These are phyloP conservation scores for Orius insidiosus DNA, from an alignment of 1,140 invertebrate genomes.

Conservation along the genomic window DNA sequence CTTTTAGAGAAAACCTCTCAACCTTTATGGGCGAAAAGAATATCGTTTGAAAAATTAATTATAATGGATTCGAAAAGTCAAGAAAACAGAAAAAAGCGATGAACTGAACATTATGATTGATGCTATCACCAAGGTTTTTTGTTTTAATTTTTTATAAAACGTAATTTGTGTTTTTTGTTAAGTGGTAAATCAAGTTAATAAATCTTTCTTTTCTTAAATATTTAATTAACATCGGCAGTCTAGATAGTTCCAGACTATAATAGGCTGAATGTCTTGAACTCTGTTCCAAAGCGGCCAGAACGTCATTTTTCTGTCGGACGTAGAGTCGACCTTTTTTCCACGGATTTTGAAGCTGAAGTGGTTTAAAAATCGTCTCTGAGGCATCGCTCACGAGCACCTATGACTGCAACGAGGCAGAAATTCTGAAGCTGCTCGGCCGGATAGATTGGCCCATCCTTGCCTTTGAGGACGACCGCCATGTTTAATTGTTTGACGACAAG, in stretches of 20 bases:
- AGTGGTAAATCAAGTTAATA: too few relatives aligned
- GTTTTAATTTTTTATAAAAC: too few relatives aligned
- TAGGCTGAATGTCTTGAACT: constrained; percentile 21
- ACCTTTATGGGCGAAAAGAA: too few relatives aligned
- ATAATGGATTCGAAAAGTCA: too few relatives aligned
- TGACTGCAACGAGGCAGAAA: constrained; percentile 86
- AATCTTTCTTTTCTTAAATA: too few relatives aligned
- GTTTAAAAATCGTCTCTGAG: constrained; percentile 83
- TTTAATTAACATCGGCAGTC: too few relatives aligned
- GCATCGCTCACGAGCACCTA: constrained; percentile 78
- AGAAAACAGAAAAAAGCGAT: too few relatives aligned
- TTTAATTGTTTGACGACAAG: constrained; percentile 86
- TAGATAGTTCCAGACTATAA: constrained; percentile 11
- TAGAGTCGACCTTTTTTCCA: constrained; percentile 87
- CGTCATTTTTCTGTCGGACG: constrained; percentile 73
- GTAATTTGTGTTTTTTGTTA: too few relatives aligned
- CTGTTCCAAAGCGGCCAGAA: constrained; percentile 70
- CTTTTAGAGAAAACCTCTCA: too few relatives aligned
- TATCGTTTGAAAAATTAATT: too few relatives aligned
- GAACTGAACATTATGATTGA: too few relatives aligned
- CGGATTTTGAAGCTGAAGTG: constrained; percentile 79
- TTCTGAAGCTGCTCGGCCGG: constrained; percentile 57
- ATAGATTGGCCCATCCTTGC: constrained; percentile 71
- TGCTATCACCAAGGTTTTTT: too few relatives aligned
- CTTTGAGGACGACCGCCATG: constrained; percentile 75